Base-by-base conservation (phyloP, 2,797 vertebrate species). In the Orientallactaga sibirica region DNA sequence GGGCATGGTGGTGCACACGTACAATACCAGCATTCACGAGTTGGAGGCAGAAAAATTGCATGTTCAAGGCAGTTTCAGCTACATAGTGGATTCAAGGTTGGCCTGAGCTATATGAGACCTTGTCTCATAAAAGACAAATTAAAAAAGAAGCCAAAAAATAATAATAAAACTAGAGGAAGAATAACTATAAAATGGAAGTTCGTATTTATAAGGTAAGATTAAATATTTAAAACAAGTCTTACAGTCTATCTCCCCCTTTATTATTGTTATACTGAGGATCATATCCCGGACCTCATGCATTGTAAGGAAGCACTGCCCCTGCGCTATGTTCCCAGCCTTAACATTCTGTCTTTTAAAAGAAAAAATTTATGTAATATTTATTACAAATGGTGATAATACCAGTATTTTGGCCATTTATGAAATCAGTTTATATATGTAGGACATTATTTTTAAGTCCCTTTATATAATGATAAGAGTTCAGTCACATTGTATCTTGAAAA, bases 181-280 rank as follows among this genome's bases (percentile, higher is more conserved):
- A 52, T 37, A 76, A 75, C 43, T 81, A 67, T 74, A 88, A 81
- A 25, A 71, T 78, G 20, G 52, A 91, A 85, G 20, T 79, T 85
- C 33, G 14, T 90, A 61, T n/a, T 92, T 4, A 5, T 86, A 73
- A 20, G 41, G 27, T 81, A 37, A 64, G 58, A 19, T 52, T 27
- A 48, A 48, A 52, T 19, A 27, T 43, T 55, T 55, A 9, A 55
- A 70, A n/a, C 67, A 76, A 29, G 43, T 4, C 73, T 43, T 37
- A 0, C 15, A 52, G 7, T 25, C 15, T 18, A 25, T 6, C 15
- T 48, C 24, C 22, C 73, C 24, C 22, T 41, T 41, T 74, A 5
- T 48, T 52, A 7, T 25, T 16, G 0, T 43, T 27, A 7, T 75
- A 20, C 77, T 61, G n/a, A 61, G 22, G 33, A 41, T 41, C 9